Percentiles rank a stretch among this genome's conserved stretches.
Conservation (phyloP, 2,113 vertebrate species). For the Zingel zingel region DNA sequence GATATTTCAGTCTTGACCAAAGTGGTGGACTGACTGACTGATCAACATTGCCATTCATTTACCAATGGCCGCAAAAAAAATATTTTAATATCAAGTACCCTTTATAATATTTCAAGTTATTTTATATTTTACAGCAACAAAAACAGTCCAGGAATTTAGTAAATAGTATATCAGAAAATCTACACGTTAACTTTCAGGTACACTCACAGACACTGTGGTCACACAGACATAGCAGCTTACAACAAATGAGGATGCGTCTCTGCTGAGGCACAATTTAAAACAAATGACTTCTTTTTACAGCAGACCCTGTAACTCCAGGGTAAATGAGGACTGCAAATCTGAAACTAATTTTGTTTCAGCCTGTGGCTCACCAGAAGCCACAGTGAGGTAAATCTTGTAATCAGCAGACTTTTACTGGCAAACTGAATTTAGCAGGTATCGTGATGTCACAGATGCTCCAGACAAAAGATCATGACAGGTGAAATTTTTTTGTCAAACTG, state of each 20-base stretch:
- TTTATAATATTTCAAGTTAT: not conserved
- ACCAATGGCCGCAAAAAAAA: not conserved
- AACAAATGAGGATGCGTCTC: constrained; percentile 56
- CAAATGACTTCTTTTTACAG: constrained; percentile 73
- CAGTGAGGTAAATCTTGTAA: constrained; percentile 25
- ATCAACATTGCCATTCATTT: not conserved
- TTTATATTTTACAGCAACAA: not conserved
- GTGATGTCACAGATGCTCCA: not conserved
- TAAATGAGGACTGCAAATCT: constrained; percentile 51
- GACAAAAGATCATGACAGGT: constrained; percentile 36
- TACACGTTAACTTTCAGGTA: not conserved
- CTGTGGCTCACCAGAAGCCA: not conserved
- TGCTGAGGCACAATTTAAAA: constrained; percentile 68
- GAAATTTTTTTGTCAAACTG: constrained; percentile 37
- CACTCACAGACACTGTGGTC: constrained; percentile 31
- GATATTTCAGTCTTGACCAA: not conserved
- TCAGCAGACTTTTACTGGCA: constrained; percentile 23
- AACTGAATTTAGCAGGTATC: constrained; percentile 30
- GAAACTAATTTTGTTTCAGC: constrained; percentile 36
- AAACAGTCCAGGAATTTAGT: constrained; percentile 34
- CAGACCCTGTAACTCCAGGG: constrained; percentile 53
- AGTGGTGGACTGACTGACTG: not conserved
- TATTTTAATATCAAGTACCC: not conserved
- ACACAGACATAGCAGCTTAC: constrained; percentile 36
- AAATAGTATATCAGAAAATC: constrained; percentile 53